Conservation (phyloP, 53 echinoderm and acorn worm genomes). For the Patiria pectinifera region DNA sequence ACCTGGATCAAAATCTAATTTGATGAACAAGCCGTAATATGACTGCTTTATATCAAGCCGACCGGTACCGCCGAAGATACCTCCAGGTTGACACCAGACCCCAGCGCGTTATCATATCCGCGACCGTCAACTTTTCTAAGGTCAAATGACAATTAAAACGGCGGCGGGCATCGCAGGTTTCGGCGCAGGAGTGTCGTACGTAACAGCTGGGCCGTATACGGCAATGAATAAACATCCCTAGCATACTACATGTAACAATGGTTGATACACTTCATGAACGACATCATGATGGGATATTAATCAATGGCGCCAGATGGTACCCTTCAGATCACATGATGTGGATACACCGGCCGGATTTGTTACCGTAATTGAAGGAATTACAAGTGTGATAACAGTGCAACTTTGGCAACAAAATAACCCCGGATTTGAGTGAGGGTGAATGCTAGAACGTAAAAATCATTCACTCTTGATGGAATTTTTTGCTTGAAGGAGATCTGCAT, state of each 20-base stretch:
- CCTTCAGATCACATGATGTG: neutral
- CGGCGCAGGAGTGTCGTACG: neutral
- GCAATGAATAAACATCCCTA: too few relatives aligned
- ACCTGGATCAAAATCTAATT: slow-evolving; percentile 14
- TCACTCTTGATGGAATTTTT: too few relatives aligned
- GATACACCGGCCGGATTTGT: neutral
- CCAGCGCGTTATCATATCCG: neutral
- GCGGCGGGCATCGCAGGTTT: neutral
- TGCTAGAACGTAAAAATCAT: too few relatives aligned
- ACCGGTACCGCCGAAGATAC: neutral
- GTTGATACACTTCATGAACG: neutral
- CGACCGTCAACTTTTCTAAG: neutral
- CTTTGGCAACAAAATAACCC: too few relatives aligned
- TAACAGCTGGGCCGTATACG: too few relatives aligned
- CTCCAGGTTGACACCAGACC: neutral
- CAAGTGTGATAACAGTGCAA: neutral
- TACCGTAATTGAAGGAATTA: neutral
- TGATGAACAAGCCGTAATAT: neutral
- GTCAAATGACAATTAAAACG: neutral
- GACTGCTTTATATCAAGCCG: neutral
- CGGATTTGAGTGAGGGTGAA: too few relatives aligned
- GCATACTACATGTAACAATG: neutral
- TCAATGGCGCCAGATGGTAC: neutral
- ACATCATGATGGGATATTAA: neutral
- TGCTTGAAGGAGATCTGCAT: too few relatives aligned